Base-by-base conservation (phyloP, 1,140 invertebrate species). In the Drosophila chauvacae region DNA sequence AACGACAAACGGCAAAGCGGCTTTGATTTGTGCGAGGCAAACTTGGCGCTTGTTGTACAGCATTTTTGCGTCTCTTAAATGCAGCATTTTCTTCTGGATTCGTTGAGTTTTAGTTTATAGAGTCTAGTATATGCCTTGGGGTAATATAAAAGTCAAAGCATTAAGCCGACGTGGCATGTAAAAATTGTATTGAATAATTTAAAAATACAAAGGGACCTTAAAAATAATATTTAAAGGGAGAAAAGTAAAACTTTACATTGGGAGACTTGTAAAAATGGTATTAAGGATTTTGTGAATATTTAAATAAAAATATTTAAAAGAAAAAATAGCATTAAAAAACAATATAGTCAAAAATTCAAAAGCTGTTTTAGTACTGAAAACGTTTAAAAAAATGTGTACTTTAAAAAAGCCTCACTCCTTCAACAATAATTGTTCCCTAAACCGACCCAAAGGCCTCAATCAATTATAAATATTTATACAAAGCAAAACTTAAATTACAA, bases 11-110 rank as follows among this genome's bases (percentile, higher is more conserved):
- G 48, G 51, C 74, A 61, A 72, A 63, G 51, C 51, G 63, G 37
- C 81, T 84, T 90, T 79, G 84, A 88, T 84, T 87, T 84, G 39
- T 77, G 53, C 71, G 9, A 39, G 44, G 64, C 77, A 64, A 90
- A 90, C 86, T 90, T 90, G 85, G 85, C 85, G 86, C 86, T 90
- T 90, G 85, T 90, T 68, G 86, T 85, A 90, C 85, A 90, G 71
- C 85, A 90, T 90, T 90, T 90, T 90, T 90, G 78, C 80, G 51
- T 70, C 56, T 63, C 76, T 45, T 59, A 59, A 78, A 76, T 39
- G 73, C 64, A 41, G 35, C 48, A 55, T 55, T 77, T 77, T 48
- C 64, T 11, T 44, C 45, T 58, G 14, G 47, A 65, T 59, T 76
- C 57, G 72, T 30, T 44, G 37, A 7, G 39, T 28, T 58, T 73